phyloP scores from a whole-genome alignment of 2,113 vertebrate species.

The Lophotis ruficrista region DNA sequence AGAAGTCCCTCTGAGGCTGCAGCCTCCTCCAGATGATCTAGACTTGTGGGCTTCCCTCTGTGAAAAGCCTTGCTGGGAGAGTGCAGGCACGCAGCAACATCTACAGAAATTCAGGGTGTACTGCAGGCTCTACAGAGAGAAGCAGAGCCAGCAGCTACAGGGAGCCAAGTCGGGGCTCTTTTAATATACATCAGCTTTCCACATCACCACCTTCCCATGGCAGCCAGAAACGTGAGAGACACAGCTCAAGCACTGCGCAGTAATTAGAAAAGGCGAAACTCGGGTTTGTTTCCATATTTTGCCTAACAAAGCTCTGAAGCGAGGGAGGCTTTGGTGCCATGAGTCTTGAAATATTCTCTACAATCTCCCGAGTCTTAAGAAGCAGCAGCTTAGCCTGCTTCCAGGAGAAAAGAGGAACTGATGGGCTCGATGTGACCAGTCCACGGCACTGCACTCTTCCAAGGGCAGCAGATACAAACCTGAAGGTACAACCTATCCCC shows the following conservation, averaged over 20 bases:
- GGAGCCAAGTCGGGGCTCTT: not conserved
- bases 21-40: not conserved
- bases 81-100: constrained; percentile 63
- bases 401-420: not conserved
- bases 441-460: not conserved
- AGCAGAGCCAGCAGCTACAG: constrained; percentile 39
- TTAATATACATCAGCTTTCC: constrained; percentile 65
- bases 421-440: not conserved
- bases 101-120: constrained; percentile 70
- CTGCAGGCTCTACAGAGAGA: not conserved
- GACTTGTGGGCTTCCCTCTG: not conserved
- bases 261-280: constrained; percentile 66
- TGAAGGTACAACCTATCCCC: not conserved
- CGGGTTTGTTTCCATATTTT: constrained; percentile 42
- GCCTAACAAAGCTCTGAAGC: constrained; percentile 32
- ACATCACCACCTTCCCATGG: constrained; percentile 63
- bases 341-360: constrained; percentile 38
- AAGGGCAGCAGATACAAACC: not conserved
- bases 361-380: not conserved
- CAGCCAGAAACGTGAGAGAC: constrained; percentile 67
- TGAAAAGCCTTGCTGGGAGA: constrained; percentile 15
- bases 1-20: not conserved
- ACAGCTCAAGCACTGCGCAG: constrained; percentile 38
- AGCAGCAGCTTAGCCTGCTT: constrained; percentile 3
- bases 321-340: constrained; percentile 32